A percentile compares a stretch with the other conserved stretches of the same genome.
phyloP scores from a whole-genome alignment of 1,140 invertebrate genomes.

The Cotesia typhae region DNA sequence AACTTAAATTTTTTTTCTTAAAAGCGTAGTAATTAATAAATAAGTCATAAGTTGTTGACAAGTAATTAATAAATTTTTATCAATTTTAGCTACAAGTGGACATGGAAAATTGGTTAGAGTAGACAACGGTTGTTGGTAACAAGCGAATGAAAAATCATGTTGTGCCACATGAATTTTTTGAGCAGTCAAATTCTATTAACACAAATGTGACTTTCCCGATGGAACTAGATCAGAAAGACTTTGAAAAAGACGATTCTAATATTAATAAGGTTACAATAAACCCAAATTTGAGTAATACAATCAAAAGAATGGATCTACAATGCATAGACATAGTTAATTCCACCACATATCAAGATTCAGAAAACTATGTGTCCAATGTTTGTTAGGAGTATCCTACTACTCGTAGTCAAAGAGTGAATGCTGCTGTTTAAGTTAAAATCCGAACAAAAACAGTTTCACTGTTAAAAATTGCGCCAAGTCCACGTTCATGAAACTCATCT shows the following conservation, averaged over 20 bases:
- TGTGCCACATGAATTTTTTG: neutral
- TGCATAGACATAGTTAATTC: neutral
- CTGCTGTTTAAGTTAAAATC: neutral
- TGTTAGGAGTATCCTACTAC: neutral
- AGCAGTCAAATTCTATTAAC: neutral
- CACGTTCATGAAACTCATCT: too few relatives aligned
- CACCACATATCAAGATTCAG: neutral
- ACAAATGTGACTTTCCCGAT: neutral
- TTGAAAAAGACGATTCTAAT: constrained; percentile 32
- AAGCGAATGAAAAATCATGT: neutral
- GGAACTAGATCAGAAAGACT: neutral
- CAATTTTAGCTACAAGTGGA: neutral
- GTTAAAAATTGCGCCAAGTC: too few relatives aligned
- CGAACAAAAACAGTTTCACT: too few relatives aligned
- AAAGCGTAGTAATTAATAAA: too few relatives aligned
- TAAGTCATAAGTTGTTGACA: neutral
- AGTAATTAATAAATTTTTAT: neutral
- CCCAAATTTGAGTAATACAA: neutral
- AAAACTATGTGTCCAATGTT: neutral
- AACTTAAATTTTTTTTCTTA: neutral
- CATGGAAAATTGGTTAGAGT: neutral
- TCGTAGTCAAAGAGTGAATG: neutral
- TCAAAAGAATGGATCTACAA: neutral
- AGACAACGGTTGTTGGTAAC: neutral
- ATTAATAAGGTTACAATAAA: neutral